Evolutionary conservation across 2,113 vertebrate species (phyloP).

Genomic region (Nothoprocta pentlandii): DNA sequence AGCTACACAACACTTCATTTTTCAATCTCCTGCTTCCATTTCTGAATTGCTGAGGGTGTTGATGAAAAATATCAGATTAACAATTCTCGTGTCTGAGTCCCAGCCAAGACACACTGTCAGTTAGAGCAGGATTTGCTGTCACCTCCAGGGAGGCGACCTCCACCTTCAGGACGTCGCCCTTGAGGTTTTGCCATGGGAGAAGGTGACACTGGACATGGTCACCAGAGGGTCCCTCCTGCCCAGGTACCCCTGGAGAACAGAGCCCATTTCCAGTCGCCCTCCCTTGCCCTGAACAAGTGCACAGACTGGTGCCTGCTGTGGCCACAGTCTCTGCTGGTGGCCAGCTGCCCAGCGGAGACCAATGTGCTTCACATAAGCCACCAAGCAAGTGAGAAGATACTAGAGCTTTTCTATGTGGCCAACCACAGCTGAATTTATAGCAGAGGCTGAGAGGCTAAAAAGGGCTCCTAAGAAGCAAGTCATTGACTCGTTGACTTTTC

Average conservation of each 20-base stretch:
- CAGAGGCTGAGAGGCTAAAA: background rate
- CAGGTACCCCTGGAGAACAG: accelerated
- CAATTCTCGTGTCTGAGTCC: background rate
- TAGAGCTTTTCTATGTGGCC: background rate
- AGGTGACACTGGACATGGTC: background rate
- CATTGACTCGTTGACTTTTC: background rate
- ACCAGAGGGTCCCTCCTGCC: background rate
- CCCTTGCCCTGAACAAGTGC: background rate
- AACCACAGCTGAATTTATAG: background rate
- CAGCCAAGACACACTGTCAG: background rate
- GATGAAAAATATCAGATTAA: background rate
- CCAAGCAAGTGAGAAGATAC: background rate
- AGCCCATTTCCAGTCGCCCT: background rate
- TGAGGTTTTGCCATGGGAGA: background rate
- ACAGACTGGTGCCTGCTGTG: background rate
- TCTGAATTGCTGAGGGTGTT: background rate
- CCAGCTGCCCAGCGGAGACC: background rate
- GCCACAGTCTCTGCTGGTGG: background rate
- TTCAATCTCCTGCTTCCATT: background rate
- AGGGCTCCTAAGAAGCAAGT: background rate
- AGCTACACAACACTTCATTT: background rate
- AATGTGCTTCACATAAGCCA: background rate
- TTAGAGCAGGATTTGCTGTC: background rate
- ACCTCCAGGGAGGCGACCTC: background rate
- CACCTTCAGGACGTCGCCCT: background rate